phyloP scores from a whole-genome alignment of 2,797 vertebrate species.

The Epinephelus malabaricus region DNA sequence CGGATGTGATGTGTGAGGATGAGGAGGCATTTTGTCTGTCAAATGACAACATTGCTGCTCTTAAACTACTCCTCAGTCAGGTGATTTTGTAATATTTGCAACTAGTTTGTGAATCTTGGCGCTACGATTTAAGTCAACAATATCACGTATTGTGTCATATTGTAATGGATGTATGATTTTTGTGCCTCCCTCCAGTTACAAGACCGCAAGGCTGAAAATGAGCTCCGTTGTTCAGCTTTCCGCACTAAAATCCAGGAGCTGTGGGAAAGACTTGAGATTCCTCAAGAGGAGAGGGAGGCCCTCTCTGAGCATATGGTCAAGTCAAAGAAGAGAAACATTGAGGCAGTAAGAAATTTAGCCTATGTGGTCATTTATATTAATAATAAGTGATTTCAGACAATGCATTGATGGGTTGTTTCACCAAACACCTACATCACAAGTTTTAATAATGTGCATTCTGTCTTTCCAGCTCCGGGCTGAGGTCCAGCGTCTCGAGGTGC shows the following conservation, averaged over 20 bases:
- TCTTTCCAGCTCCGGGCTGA: slow-evolving; percentile 85
- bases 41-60: slow-evolving; percentile 88
- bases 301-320: slow-evolving; percentile 82
- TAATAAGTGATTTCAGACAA: not conserved
- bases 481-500: slow-evolving; percentile 86
- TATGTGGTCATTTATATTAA: not conserved
- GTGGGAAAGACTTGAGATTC: slow-evolving; percentile 91
- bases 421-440: not conserved
- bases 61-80: slow-evolving; percentile 90
- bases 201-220: slow-evolving; percentile 84
- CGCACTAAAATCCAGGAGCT: slow-evolving; percentile 87
- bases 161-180: not conserved
- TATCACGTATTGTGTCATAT: not conserved
- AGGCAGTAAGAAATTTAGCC: slow-evolving; percentile 87
- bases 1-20: slow-evolving; percentile 91
- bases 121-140: not conserved
- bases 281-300: slow-evolving; percentile 86
- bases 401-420: not conserved
- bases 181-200: slow-evolving; percentile 85
- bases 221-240: slow-evolving; percentile 82
- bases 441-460: not conserved
- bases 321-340: slow-evolving; percentile 85
- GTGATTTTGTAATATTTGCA: slow-evolving; percentile 72
- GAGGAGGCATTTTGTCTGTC: slow-evolving; percentile 94
- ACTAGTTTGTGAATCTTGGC: not conserved